A percentile compares a stretch with the other conserved stretches of the same genome.
phyloP scores from a whole-genome alignment of 92 coral and sea anemone species.

The Paramuricea clavata region DNA sequence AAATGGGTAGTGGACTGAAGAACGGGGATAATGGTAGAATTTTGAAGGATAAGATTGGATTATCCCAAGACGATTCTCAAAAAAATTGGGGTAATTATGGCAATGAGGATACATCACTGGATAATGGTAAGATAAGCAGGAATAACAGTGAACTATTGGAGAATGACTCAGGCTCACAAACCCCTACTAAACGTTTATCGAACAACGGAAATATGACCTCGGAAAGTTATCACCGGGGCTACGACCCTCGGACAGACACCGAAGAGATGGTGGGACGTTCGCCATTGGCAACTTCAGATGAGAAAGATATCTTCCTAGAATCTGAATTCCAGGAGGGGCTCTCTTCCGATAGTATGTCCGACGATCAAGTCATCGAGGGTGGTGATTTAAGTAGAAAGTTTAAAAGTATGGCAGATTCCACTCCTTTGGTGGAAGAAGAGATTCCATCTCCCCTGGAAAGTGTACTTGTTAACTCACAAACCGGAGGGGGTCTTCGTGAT shows the following conservation, averaged over 20 bases:
- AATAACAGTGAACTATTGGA: neutral
- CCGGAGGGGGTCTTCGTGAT: conserved; percentile 18
- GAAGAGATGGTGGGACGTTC: neutral
- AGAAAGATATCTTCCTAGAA: neutral
- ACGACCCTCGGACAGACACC: neutral
- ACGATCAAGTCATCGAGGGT: neutral
- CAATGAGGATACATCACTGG: neutral
- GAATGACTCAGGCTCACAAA: neutral
- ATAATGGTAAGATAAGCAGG: neutral
- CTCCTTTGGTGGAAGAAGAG: neutral
- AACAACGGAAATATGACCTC: neutral
- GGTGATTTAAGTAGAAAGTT: neutral
- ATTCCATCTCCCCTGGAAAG: neutral
- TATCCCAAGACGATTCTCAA: too few species aligned
- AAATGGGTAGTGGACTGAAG: too few species aligned
- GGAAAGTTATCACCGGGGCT: neutral
- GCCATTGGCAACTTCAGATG: neutral
- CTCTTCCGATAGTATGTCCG: neutral
- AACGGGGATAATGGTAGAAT: too few species aligned
- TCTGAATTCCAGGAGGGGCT: neutral
- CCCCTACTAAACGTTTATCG: neutral
- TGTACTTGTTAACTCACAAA: neutral
- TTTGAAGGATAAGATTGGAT: too few species aligned
- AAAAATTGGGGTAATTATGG: neutral
- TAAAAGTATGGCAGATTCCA: neutral